Conservation (phyloP, 2,888 invertebrate species). For the Campoletis raptor region DNA sequence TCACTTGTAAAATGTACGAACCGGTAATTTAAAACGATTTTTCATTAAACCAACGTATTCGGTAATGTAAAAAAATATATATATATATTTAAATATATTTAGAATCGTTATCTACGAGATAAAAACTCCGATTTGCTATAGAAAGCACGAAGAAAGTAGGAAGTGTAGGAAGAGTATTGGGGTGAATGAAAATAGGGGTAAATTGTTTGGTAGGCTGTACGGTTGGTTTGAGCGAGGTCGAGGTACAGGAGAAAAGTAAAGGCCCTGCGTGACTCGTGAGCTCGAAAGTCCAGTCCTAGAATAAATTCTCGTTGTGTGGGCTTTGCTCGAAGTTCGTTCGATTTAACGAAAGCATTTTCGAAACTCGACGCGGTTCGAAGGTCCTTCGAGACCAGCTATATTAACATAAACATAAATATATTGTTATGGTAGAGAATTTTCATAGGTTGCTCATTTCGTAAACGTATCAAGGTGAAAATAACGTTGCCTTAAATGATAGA, state of each 20-base stretch:
- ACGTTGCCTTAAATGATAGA: conserved; percentile 50
- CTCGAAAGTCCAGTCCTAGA: conserved; percentile 48
- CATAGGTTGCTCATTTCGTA: conserved; percentile 13
- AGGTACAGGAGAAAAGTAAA: conserved; percentile 20
- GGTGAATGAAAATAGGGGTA: conserved; percentile 27
- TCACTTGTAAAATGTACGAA: neutral
- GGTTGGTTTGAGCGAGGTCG: conserved; percentile 43
- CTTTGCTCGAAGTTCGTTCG: conserved; percentile 40
- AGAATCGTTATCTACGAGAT: neutral
- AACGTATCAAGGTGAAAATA: conserved; percentile 24
- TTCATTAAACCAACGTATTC: neutral
- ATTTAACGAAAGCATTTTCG: conserved; percentile 43
- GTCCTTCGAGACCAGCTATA: conserved; percentile 31
- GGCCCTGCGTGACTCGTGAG: conserved; percentile 58
- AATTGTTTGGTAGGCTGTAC: conserved; percentile 5
- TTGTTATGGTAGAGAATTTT: neutral
- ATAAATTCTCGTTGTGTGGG: conserved; percentile 56
- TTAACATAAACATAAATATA: conserved; percentile 3
- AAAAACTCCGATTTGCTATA: conserved; percentile 21
- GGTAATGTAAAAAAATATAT: neutral
- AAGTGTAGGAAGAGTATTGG: conserved; percentile 6
- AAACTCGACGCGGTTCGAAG: conserved; percentile 30
- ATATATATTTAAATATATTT: too few species aligned
- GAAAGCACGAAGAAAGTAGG: neutral
- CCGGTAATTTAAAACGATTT: neutral